A percentile compares a stretch with the other conserved stretches of the same genome.
Conservation (phyloP, 2,113 vertebrate species). For the Bolborhynchus lineola region DNA sequence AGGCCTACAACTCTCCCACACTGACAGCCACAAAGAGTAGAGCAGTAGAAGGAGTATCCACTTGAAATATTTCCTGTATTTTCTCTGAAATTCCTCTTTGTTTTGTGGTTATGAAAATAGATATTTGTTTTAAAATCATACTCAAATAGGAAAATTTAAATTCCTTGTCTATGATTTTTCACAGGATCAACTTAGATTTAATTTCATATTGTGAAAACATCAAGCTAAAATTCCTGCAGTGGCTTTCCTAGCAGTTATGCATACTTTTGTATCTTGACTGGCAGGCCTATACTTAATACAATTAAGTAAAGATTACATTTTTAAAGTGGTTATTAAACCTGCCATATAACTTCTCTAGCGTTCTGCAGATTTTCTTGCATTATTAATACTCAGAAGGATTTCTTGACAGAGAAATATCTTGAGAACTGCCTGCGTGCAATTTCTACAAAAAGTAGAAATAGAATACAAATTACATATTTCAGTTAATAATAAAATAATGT, state of each 20-base stretch:
- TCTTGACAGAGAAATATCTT: neutral
- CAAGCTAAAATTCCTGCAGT: neutral
- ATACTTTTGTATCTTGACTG: neutral
- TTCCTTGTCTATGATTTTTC: neutral
- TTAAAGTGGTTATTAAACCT: neutral
- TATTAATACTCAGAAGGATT: neutral
- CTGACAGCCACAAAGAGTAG: neutral
- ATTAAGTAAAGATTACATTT: neutral
- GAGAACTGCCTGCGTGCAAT: neutral
- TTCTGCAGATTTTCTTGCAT: neutral
- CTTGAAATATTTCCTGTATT: neutral
- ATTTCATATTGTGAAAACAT: neutral
- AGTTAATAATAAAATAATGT: neutral
- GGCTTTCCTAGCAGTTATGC: neutral
- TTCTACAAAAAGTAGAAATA: neutral
- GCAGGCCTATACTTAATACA: neutral
- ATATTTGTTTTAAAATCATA: neutral
- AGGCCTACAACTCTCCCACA: fast-evolving
- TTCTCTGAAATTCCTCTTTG: neutral
- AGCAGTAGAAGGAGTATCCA: neutral
- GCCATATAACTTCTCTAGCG: neutral
- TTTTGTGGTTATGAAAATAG: neutral
- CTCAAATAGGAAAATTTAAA: neutral
- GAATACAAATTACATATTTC: neutral
- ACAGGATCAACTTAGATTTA: neutral